Percentiles rank a stretch among this genome's conserved stretches.
phyloP scores from a whole-genome alignment of 2,888 invertebrate species.

The Macrosiphum euphorbiae region DNA sequence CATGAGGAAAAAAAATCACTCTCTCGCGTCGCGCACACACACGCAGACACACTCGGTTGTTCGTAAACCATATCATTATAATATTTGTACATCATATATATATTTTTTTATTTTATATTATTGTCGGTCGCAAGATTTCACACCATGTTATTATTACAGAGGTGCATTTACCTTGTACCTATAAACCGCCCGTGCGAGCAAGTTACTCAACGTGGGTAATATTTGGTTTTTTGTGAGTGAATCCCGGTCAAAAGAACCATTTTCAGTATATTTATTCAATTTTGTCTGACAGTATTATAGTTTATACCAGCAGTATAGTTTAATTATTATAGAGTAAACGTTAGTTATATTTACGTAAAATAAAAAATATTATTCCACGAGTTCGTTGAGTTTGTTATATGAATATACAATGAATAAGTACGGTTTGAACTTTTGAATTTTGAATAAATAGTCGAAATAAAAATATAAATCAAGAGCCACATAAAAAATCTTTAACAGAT shows the following conservation, averaged over 20 bases:
- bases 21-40: neutral
- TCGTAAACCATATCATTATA: constrained; percentile 4
- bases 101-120: neutral
- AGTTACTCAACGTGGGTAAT: neutral
- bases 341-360: too few species aligned
- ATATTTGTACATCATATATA: neutral
- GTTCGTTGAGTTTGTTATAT: too few species aligned
- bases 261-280: too few species aligned
- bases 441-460: neutral
- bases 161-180: neutral
- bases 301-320: neutral
- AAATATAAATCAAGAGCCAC: neutral
- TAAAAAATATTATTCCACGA: too few species aligned
- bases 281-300: neutral
- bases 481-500: neutral
- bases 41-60: neutral
- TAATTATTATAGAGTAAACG: neutral
- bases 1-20: constrained; percentile 35
- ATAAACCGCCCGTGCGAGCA: neutral
- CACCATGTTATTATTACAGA: neutral
- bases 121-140: constrained; percentile 47
- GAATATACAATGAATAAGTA: too few species aligned
- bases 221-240: neutral
- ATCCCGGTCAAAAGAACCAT: neutral
- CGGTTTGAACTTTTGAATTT: neutral